phyloP scores from a whole-genome alignment of 2,888 invertebrate species.

The Pandemis corylana region DNA sequence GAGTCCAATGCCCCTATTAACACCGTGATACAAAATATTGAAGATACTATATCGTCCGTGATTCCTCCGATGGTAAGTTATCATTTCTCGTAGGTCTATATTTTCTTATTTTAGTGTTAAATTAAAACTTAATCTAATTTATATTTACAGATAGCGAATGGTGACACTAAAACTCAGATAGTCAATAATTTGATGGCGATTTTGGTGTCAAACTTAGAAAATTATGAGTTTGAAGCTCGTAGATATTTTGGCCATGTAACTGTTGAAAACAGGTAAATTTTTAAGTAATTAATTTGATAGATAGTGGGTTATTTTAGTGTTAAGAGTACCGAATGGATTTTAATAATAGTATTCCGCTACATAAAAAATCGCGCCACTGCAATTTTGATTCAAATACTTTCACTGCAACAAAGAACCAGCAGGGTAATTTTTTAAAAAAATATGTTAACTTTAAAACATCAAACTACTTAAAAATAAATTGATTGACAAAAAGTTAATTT shows the following conservation, averaged over 20 bases:
- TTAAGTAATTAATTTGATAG: neutral
- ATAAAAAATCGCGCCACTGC: no score
- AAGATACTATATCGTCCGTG: constrained; percentile 63
- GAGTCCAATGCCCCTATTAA: constrained; percentile 65
- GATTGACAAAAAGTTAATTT: no score
- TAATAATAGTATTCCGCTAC: no score
- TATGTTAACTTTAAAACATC: no score
- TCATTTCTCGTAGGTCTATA: neutral
- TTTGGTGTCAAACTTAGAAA: constrained; percentile 67
- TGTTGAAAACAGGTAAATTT: constrained; percentile 56
- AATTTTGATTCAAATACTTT: neutral
- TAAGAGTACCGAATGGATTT: no score
- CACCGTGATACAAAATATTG: constrained; percentile 65
- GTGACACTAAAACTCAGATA: constrained; percentile 72
- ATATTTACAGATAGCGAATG: constrained; percentile 67
- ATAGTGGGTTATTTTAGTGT: no score
- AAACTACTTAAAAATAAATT: no score
- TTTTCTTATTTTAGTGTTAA: neutral
- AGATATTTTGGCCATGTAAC: constrained; percentile 56
- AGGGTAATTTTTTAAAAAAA: no score
- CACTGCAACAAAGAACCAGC: neutral
- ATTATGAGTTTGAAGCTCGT: constrained; percentile 69
- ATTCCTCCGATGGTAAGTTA: constrained; percentile 69
- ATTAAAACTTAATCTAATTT: constrained; percentile 16
- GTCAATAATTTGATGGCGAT: constrained; percentile 74